Base-by-base conservation (phyloP, 2,113 vertebrate genomes). In the Marcusenius ussheri region DNA sequence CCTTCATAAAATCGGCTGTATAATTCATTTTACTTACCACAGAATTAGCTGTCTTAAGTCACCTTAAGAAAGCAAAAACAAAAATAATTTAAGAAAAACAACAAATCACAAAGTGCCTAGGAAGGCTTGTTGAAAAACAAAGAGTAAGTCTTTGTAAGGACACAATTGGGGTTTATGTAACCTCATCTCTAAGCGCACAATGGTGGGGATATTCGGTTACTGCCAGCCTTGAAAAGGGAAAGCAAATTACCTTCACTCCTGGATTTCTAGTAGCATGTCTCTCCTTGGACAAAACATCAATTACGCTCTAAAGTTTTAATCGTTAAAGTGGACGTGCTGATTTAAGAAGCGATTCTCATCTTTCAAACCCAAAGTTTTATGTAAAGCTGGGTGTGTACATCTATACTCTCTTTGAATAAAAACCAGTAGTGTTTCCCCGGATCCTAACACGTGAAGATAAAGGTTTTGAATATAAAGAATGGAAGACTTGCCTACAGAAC, bases 21-120 rank as follows among this genome's bases (percentile, higher is more conserved):
- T 19, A 49, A 27, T 80, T 80, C 3, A 85, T 89, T 62, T 56
- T 49, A 94, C 96, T 96, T 94, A 98, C 97, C 97, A 98, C 90
- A 98, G 90, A 84, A 98, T 96, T 88, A 98, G 94, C 74, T 97
- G 97, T 88, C 96, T 96, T 88, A 98, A 93, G 92, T 97, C 96
- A 90, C 97, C 97, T 98, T 94, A 9, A 90, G 91, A 94, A 89
- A 90, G 90, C 91, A 42, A 91, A 93, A 46, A 46, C 74, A 88
- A 90, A 39, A 39, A 74, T 3, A 62, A 93, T 42, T 58, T 91
- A 39, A 90, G 95, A 96, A 95, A 94, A 96, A 95, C 94, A 92
- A 93, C 91, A 93, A 91, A 89, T 46, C 85, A 89, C 89, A 90
- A 90, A 92, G 47, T 19, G 89, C 56, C 87, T 5, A 51, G 9